phyloP scores from a whole-genome alignment of 2,797 vertebrate species.

The Halcyon leucocephala region DNA sequence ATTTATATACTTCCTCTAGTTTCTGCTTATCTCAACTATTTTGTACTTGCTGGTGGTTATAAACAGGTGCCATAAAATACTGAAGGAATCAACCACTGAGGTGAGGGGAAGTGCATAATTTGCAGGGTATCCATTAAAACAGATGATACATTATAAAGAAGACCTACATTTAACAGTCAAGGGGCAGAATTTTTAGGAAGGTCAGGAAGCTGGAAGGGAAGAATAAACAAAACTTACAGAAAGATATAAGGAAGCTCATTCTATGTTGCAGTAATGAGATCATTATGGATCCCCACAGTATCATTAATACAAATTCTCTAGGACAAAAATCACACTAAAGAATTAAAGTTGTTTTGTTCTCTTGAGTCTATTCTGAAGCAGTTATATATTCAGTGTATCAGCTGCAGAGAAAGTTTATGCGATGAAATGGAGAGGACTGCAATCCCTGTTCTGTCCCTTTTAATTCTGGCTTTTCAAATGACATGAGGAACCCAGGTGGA shows the following conservation, averaged over 20 bases:
- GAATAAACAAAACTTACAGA: not conserved
- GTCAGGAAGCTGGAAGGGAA: rapidly evolving
- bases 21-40: not conserved
- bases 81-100: not conserved
- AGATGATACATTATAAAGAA: not conserved
- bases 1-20: not conserved
- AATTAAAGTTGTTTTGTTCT: not conserved
- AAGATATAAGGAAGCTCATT: not conserved
- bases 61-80: not conserved
- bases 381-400: not conserved
- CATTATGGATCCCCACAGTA: not conserved
- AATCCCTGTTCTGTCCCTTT: constrained; percentile 64
- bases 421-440: constrained; percentile 36
- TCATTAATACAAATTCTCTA: not conserved
- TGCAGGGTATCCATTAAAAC: not conserved
- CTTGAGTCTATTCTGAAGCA: not conserved
- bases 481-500: constrained; percentile 64
- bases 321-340: not conserved
- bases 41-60: not conserved
- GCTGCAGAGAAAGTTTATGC: constrained; percentile 22
- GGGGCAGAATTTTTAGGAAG: not conserved
- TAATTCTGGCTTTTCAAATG: constrained; percentile 57
- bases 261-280: not conserved
- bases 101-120: not conserved
- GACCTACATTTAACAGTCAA: not conserved